Conservation (phyloP, 2,888 invertebrate genomes). For the Agrotis segetum region DNA sequence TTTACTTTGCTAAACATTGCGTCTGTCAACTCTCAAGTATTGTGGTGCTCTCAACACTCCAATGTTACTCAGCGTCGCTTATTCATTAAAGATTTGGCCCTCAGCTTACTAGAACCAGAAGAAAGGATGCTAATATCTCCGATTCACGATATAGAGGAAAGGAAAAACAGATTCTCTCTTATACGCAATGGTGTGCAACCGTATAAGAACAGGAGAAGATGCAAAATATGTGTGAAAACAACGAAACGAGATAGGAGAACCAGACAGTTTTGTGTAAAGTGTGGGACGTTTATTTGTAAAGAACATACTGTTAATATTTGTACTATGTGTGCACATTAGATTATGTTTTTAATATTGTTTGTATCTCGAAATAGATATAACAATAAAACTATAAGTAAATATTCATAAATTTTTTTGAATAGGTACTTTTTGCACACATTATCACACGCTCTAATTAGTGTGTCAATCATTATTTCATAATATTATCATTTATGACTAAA, state of each 20-base stretch:
- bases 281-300: slow-evolving; percentile 81
- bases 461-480: slow-evolving; percentile 1
- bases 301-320: slow-evolving; percentile 83
- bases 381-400: neutral
- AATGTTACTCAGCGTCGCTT: slow-evolving; percentile 75
- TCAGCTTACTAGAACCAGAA: slow-evolving; percentile 76
- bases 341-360: slow-evolving; percentile 25
- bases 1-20: slow-evolving; percentile 86
- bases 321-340: slow-evolving; percentile 72
- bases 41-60: slow-evolving; percentile 79
- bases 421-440: neutral
- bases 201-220: slow-evolving; percentile 75
- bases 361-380: slow-evolving; percentile 11
- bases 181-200: slow-evolving; percentile 30
- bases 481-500: neutral
- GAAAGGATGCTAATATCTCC: slow-evolving; percentile 61
- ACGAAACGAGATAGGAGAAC: slow-evolving; percentile 83
- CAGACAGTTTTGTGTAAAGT: slow-evolving; percentile 79
- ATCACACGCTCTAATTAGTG: neutral
- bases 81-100: slow-evolving; percentile 82
- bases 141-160: slow-evolving; percentile 54
- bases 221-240: slow-evolving; percentile 76
- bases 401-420: slow-evolving; percentile 24
- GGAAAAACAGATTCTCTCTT: slow-evolving; percentile 54
- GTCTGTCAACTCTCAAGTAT: slow-evolving; percentile 84